These are phyloP conservation scores for Hiodon tergisus DNA, from an alignment of 2,113 vertebrate species.

Conservation along the genomic window DNA sequence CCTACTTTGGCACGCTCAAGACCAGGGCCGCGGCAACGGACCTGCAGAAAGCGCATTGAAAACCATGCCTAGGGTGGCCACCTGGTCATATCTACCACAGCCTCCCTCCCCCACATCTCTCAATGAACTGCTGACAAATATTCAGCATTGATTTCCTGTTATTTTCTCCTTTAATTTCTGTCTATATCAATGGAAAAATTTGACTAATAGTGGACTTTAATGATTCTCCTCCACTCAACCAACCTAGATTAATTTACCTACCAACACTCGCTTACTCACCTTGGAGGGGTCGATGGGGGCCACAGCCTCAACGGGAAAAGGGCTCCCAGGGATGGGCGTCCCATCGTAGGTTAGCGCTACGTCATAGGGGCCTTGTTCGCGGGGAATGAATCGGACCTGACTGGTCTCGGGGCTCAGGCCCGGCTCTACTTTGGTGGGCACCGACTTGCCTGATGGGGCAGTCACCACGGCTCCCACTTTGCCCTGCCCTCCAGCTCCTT, in stretches of 20 bases:
- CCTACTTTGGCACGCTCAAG: constrained; percentile 71
- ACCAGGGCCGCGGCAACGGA: constrained; percentile 72
- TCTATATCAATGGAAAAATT: no score
- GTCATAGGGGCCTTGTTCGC: constrained; percentile 65
- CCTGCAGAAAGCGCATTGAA: constrained; percentile 47
- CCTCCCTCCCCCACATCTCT: no score
- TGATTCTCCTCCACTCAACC: no score
- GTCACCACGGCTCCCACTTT: constrained; percentile 77
- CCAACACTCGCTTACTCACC: constrained; percentile 43
- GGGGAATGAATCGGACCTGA: constrained; percentile 67
- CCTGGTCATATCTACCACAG: no score
- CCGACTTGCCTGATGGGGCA: constrained; percentile 64
- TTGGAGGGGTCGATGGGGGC: constrained; percentile 74
- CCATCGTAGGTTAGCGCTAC: constrained; percentile 72
- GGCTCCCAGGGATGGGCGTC: constrained; percentile 68
- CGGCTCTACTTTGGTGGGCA: constrained; percentile 80
- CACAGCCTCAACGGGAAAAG: constrained; percentile 63
- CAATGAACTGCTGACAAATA: no score
- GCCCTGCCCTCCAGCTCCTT: constrained; percentile 86
- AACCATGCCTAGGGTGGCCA: no score
- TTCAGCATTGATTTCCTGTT: no score
- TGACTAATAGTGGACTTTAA: no score
- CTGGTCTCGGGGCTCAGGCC: constrained; percentile 71
- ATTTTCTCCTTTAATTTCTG: no score
- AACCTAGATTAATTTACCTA: no score